Percentiles rank a stretch among this genome's conserved stretches.
Conservation (phyloP, 2,797 vertebrate genomes). For the Neosilurus mollespiculum region DNA sequence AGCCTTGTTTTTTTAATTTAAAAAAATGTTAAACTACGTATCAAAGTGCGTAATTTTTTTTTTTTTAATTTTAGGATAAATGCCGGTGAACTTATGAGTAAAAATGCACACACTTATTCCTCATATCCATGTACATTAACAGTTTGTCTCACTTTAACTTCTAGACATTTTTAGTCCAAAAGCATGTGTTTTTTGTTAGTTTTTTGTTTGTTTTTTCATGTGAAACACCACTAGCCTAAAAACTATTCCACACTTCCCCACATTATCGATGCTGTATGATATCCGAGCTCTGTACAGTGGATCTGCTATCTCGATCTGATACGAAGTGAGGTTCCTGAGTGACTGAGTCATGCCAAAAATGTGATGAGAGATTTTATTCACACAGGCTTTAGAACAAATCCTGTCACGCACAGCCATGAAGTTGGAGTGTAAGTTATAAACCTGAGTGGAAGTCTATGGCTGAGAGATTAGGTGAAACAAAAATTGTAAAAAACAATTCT, state of each 20-base stretch:
- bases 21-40: no score
- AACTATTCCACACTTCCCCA: not conserved
- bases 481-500: not conserved
- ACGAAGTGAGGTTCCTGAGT: not conserved
- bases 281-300: not conserved
- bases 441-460: not conserved
- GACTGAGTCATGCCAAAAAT: not conserved
- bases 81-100: no score
- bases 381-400: not conserved
- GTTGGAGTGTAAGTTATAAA: not conserved
- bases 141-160: not conserved
- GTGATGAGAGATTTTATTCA: not conserved
- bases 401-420: not conserved
- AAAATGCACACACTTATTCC: not conserved
- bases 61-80: no score
- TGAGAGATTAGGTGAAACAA: not conserved
- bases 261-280: not conserved
- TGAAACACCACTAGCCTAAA: not conserved
- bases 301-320: not conserved
- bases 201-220: not conserved
- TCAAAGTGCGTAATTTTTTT: no score
- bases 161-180: not conserved
- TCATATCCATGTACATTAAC: not conserved
- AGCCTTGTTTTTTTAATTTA: no score
- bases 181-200: not conserved